Evolutionary conservation across 64 coral and sea anemone species (phyloP).

Genomic region (Dendrophyllia cribrosa): DNA sequence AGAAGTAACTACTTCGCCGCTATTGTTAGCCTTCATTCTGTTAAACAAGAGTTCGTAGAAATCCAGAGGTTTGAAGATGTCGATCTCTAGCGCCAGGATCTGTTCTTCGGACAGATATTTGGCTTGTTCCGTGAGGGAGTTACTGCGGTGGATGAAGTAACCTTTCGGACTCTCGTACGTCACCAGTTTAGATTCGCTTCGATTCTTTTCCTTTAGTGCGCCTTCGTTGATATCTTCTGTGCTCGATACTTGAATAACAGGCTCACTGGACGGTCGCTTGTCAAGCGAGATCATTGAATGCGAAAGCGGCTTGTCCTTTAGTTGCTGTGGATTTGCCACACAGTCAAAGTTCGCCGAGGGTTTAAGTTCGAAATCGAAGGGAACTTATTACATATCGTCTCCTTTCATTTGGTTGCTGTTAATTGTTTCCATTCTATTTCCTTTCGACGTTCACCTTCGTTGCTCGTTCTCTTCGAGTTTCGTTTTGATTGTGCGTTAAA

Average conservation of each 20-base stretch:
- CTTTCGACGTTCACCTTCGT: neutral
- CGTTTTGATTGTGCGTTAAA: neutral
- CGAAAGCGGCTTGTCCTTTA: neutral
- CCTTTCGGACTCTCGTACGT: neutral
- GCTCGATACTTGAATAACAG: neutral
- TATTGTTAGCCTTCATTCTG: constrained; percentile 8
- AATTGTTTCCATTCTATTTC: neutral
- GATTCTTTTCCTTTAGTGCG: neutral
- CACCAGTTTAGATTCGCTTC: neutral
- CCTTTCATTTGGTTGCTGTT: neutral
- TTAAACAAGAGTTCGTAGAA: constrained; percentile 12
- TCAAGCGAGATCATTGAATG: neutral
- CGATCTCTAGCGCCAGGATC: neutral
- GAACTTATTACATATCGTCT: neutral
- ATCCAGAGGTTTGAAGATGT: constrained; percentile 27
- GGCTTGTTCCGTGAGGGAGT: neutral
- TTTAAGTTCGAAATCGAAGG: neutral
- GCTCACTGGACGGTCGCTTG: neutral
- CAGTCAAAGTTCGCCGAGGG: neutral
- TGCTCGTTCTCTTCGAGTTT: neutral
- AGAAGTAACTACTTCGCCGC: neutral
- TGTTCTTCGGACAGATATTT: neutral
- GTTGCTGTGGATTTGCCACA: neutral
- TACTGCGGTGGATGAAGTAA: neutral
- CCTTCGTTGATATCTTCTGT: neutral